Conservation (phyloP, 2,113 vertebrate species). For the Saimiri boliviensis region DNA sequence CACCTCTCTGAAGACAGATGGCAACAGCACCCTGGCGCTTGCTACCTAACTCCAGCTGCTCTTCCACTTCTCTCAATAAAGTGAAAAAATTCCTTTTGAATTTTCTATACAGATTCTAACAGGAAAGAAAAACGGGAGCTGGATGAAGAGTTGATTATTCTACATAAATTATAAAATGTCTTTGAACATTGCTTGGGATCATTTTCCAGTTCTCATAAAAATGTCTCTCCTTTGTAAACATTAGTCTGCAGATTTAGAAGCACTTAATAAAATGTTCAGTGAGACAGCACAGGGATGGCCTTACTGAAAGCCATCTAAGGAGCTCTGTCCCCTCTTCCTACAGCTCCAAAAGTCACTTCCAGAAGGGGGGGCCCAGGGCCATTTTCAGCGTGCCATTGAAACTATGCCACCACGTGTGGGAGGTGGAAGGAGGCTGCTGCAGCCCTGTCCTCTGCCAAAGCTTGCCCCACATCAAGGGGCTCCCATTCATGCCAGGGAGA, state of each 20-base stretch:
- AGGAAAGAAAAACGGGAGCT: neutral
- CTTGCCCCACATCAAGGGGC: neutral
- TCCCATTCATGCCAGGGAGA: neutral
- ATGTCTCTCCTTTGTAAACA: constrained; percentile 54
- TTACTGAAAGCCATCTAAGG: neutral
- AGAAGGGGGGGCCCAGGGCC: neutral
- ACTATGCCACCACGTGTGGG: rapidly evolving
- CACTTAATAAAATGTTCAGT: constrained; percentile 24
- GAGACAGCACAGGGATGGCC: neutral
- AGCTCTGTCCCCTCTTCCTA: neutral
- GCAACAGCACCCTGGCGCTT: neutral
- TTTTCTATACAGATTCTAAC: neutral
- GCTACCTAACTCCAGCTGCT: neutral
- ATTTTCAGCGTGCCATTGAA: too few species aligned
- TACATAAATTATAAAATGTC: constrained; percentile 54
- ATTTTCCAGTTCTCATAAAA: constrained; percentile 52
- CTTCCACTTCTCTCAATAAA: neutral
- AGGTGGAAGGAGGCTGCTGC: neutral
- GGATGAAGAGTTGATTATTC: neutral
- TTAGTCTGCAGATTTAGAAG: constrained; percentile 53
- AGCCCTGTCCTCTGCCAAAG: neutral
- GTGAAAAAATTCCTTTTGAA: neutral
- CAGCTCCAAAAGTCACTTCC: neutral
- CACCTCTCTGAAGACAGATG: neutral
- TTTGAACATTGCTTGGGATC: constrained; percentile 38